These are phyloP conservation scores for Pedetes capensis DNA, from an alignment of 2,113 vertebrate species.

Conservation along the genomic window DNA sequence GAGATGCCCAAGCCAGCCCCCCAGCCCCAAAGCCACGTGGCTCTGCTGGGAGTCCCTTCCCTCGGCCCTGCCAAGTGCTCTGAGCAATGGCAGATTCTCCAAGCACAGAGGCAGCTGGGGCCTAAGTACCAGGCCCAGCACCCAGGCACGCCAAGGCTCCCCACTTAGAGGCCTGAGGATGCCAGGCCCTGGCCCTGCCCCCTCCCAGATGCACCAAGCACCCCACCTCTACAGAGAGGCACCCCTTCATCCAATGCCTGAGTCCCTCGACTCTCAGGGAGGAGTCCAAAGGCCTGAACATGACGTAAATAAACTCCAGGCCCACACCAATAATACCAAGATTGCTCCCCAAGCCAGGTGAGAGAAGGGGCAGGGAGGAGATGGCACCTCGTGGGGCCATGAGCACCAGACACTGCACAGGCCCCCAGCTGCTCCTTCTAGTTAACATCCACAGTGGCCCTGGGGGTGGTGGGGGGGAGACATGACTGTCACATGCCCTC, in stretches of 20 bases:
- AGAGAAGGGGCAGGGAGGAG: background rate
- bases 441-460: background rate
- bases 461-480: too few species aligned
- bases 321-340: background rate
- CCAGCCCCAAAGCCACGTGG: background rate
- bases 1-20: background rate
- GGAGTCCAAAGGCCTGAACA: background rate
- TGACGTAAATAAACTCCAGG: background rate
- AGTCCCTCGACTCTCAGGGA: background rate
- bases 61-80: background rate
- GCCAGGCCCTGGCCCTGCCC: background rate
- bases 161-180: background rate
- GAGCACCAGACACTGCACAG: accelerated
- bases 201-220: background rate
- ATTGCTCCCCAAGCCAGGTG: background rate
- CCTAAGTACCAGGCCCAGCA: background rate
- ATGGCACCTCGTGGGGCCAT: background rate
- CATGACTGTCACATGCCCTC: background rate
- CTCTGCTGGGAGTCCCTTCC: background rate
- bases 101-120: background rate
- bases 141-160: background rate
- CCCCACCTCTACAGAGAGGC: background rate
- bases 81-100: background rate
- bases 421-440: accelerated
- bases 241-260: accelerated